Conservation (phyloP, 1,140 invertebrate species). For the Leptinotarsa texana region DNA sequence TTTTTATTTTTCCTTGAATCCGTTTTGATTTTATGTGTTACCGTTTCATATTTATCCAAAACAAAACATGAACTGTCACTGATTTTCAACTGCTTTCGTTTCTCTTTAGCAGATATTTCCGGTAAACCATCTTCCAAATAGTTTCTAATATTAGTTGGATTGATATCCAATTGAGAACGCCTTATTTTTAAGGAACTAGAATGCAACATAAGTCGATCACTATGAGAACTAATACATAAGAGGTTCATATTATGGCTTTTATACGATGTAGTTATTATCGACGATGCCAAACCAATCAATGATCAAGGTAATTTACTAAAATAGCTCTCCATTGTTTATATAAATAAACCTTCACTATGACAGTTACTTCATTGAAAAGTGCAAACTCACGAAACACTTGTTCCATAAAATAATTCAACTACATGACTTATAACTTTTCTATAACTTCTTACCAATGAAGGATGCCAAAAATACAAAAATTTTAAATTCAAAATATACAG, state of each 20-base stretch:
- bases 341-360: slow-evolving; percentile 26
- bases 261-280: slow-evolving; percentile 31
- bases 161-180: slow-evolving; percentile 66
- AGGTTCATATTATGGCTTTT: slow-evolving; percentile 35
- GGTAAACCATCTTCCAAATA: slow-evolving; percentile 68
- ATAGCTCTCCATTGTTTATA: slow-evolving; percentile 23
- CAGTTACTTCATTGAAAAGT: background rate
- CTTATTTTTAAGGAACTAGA: slow-evolving; percentile 36
- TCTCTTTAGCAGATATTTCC: slow-evolving; percentile 68
- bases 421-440: too few species aligned
- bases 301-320: too few species aligned
- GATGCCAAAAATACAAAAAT: too few species aligned
- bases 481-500: too few species aligned
- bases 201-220: slow-evolving; percentile 19
- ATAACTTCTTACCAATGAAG: too few species aligned
- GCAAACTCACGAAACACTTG: too few species aligned
- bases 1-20: slow-evolving; percentile 45
- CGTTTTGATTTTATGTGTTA: slow-evolving; percentile 44
- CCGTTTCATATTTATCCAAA: slow-evolving; percentile 43
- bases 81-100: slow-evolving; percentile 62
- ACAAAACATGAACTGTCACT: slow-evolving; percentile 44
- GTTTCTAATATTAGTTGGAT: slow-evolving; percentile 46
- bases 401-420: too few species aligned
- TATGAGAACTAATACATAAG: slow-evolving; percentile 28
- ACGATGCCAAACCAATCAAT: slow-evolving; percentile 39